These are phyloP conservation scores for Euzophera pinguis DNA, from an alignment of 2,888 invertebrate species.

Conservation along the genomic window DNA sequence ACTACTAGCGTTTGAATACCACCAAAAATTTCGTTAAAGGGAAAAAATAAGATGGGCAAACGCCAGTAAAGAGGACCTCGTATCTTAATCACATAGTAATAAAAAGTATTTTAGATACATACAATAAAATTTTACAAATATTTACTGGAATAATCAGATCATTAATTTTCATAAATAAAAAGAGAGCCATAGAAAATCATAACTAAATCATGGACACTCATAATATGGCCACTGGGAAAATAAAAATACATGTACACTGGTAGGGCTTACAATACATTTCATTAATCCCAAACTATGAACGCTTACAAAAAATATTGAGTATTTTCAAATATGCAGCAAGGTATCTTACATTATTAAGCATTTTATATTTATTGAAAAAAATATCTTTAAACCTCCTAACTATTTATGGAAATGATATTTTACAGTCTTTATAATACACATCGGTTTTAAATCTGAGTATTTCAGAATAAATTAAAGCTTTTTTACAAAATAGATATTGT, in stretches of 20 bases:
- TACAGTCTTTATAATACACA: slow-evolving; percentile 75
- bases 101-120: slow-evolving; percentile 51
- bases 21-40: neutral
- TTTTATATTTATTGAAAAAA: slow-evolving; percentile 38
- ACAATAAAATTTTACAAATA: slow-evolving; percentile 58
- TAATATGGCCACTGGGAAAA: slow-evolving; percentile 73
- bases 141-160: slow-evolving; percentile 51
- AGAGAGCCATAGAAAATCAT: slow-evolving; percentile 44
- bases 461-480: slow-evolving; percentile 79
- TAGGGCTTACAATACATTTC: neutral
- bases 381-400: slow-evolving; percentile 49
- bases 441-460: slow-evolving; percentile 69
- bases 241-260: slow-evolving; percentile 37
- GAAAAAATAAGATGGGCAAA: neutral
- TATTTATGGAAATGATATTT: slow-evolving; percentile 65
- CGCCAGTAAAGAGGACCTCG: slow-evolving; percentile 25
- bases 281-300: neutral
- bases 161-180: slow-evolving; percentile 36
- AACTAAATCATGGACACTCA: slow-evolving; percentile 46
- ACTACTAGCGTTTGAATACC: neutral
- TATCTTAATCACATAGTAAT: slow-evolving; percentile 63
- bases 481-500: slow-evolving; percentile 66
- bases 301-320: slow-evolving; percentile 26
- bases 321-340: slow-evolving; percentile 3
- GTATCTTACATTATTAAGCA: slow-evolving; percentile 28